Base-by-base conservation (phyloP, 2,888 invertebrate genomes). In the Trypoxylon attenuatum region DNA sequence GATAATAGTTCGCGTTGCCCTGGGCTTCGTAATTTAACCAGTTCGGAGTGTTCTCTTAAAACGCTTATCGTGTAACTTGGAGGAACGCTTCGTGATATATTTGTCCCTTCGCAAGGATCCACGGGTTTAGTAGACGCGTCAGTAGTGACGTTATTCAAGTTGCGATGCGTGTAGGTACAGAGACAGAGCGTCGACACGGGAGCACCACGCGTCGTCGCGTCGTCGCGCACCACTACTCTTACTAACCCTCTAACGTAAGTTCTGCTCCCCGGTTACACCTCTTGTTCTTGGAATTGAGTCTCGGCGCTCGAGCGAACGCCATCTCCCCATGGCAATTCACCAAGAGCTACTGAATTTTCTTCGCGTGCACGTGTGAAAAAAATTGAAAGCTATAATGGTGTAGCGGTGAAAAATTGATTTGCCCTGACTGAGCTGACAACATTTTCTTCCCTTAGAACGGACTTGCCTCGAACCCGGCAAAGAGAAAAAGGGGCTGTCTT, bases 61-160 rank as follows among this genome's bases (percentile, higher is more conserved):
- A 38, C 50, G 50, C 21, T 50, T 50, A 39, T 50, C 50, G 50
- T 50, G 50, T 50, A 50, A 15, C 38, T 50, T 50, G 19, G 50
- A 39, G 46, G 18, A 18, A 29, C 16, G 18, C 19, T 29, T 19
- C 10, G 18, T 29, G 47, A 50, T 50, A 50, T 38, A 50, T 50
- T 50, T 33, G 18, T 22, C 33, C 38, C 6, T 4, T 8, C 21
- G 3, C 22, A 50, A 2, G 50, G 5, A 33, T 33, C n/a, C n/a
- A 10, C 33, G 33, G 33, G 33, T 13, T 6, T n/a, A n/a, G 13
- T 10, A 33, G 33, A 13, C 33, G 13, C 10, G 33, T 8, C 1
- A 0, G 33, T n/a, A n/a, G n/a, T n/a, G n/a, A n/a, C n/a, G 33
- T 33, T 13, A 33, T 10, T 33, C n/a, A 33, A 33, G 27, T 46